Evolutionary conservation across 2,797 vertebrate species (phyloP).

Genomic region (Novumbra hubbsi): DNA sequence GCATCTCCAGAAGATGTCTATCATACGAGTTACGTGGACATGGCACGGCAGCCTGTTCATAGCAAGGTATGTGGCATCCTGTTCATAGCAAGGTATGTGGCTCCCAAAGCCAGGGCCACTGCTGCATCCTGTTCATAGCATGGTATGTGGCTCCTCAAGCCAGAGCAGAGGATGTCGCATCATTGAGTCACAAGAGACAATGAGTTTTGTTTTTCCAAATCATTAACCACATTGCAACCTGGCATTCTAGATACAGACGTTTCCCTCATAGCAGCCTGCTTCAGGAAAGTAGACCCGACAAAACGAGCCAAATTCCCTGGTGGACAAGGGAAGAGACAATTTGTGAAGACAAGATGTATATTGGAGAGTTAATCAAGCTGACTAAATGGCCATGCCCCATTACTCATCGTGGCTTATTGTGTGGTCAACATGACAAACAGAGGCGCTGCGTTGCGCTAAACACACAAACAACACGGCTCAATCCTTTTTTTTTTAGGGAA

Average conservation of each 20-base stretch:
- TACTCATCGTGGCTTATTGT: constrained; percentile 52
- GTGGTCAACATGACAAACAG: constrained; percentile 40
- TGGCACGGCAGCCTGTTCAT: not conserved
- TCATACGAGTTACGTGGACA: not conserved
- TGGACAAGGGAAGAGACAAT: constrained; percentile 50
- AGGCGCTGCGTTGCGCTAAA: constrained; percentile 19
- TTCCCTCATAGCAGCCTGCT: constrained; percentile 48
- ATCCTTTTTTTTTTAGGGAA: constrained; percentile 39
- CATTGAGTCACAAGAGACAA: constrained; percentile 51
- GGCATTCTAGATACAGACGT: constrained; percentile 62
- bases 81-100: not conserved
- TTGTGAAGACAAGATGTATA: constrained; percentile 54
- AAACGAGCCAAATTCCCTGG: constrained; percentile 41
- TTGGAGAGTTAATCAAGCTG: constrained; percentile 60
- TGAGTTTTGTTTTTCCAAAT: constrained; percentile 71
- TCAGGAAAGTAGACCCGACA: constrained; percentile 36
- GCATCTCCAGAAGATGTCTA: not conserved
- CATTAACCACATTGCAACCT: constrained; percentile 71
- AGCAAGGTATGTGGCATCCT: not conserved
- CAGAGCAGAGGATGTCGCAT: constrained; percentile 31
- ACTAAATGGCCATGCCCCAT: constrained; percentile 55
- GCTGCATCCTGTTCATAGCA: not conserved
- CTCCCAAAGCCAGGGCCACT: constrained; percentile 21
- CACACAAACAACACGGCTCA: constrained; percentile 46
- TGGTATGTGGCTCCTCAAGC: constrained; percentile 6